Base-by-base conservation (phyloP, 2,797 vertebrate genomes). In the Cirrhinus mrigala region DNA sequence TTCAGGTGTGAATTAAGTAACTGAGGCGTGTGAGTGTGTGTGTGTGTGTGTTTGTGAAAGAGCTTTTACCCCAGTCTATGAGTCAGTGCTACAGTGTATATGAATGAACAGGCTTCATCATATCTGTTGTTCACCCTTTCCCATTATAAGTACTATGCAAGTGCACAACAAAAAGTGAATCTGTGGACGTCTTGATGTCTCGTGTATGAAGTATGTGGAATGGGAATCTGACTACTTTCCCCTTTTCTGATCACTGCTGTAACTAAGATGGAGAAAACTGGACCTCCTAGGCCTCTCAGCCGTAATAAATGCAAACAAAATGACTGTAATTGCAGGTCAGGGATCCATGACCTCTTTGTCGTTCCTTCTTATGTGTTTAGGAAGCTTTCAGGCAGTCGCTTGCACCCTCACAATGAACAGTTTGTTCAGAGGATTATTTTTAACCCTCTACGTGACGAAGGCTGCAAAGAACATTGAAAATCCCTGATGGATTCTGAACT, bases 61-160 rank as follows among this genome's bases (percentile, higher is more conserved):
- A 73, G 52, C 40, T 82, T 20, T 82, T 52, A 58, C 24, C 14
- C 24, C n/a, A 71, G 50, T 24, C 37, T 48, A 60, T 60, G 37
- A 60, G 68, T 73, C 68, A 76, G 29, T 64, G 71, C 81, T 83
- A 52, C 81, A 56, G 62, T 78, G 73, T 68, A 54, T 81, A 60
- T 86, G 81, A 83, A 83, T 86, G 82, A 62, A 85, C 77, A 76
- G 85, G 82, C 82, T 84, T 90, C 83, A 75, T 93, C 91, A 92
- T 88, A 62, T 89, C 81, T 76, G 80, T 88, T 75, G 62, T 81
- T 78, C 52, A 75, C 87, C 78, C 37, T 82, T 90, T 86, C 70
- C 73, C 92, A 89, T 92, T 94, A 92, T 94, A 94, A 95, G 94
- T 95, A 94, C 96, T 96, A 96, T 96, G 96, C 96, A 96, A 96